Conservation (phyloP, 2,888 invertebrate species). For the Caenorhabditis sp. region DNA sequence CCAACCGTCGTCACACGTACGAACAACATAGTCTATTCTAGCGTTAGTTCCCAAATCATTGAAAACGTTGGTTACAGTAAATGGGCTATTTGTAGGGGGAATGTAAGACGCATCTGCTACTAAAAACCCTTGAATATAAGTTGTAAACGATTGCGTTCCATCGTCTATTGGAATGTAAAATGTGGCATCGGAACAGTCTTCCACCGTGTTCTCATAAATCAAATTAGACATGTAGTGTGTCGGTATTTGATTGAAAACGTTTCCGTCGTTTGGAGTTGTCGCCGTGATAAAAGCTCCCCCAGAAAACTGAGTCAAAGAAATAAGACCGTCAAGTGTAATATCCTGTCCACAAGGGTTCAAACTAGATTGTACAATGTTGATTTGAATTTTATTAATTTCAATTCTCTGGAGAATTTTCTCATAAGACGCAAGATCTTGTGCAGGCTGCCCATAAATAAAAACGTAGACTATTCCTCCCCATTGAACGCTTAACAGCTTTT, state of each 20-base stretch:
- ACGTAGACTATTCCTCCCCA: constrained; percentile 71
- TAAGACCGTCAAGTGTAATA: constrained; percentile 61
- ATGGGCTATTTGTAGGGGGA: constrained; percentile 30
- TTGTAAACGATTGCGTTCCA: constrained; percentile 70
- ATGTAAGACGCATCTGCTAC: constrained; percentile 48
- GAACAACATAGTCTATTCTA: constrained; percentile 67
- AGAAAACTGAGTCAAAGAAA: constrained; percentile 60
- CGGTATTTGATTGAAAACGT: constrained; percentile 68
- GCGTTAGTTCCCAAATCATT: constrained; percentile 64
- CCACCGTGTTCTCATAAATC: constrained; percentile 64
- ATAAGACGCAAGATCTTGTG: constrained; percentile 58
- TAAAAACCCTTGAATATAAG: constrained; percentile 64
- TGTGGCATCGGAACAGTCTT: constrained; percentile 64
- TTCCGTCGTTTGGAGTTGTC: constrained; percentile 66
- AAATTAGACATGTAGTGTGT: constrained; percentile 66
- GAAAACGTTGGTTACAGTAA: constrained; percentile 60
- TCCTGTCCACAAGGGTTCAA: constrained; percentile 71
- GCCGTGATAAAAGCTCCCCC: constrained; percentile 68
- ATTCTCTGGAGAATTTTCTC: constrained; percentile 62
- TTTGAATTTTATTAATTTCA: constrained; percentile 66
- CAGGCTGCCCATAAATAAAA: constrained; percentile 67
- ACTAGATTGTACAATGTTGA: constrained; percentile 69
- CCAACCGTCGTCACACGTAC: constrained; percentile 69
- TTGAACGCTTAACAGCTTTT: constrained; percentile 41
- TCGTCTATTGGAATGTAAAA: constrained; percentile 75